Evolutionary conservation across 2,888 invertebrate genomes (phyloP), one percentile per base, ranked within the genome.

Genomic region (Mesopsocus fuscifrons): DNA sequence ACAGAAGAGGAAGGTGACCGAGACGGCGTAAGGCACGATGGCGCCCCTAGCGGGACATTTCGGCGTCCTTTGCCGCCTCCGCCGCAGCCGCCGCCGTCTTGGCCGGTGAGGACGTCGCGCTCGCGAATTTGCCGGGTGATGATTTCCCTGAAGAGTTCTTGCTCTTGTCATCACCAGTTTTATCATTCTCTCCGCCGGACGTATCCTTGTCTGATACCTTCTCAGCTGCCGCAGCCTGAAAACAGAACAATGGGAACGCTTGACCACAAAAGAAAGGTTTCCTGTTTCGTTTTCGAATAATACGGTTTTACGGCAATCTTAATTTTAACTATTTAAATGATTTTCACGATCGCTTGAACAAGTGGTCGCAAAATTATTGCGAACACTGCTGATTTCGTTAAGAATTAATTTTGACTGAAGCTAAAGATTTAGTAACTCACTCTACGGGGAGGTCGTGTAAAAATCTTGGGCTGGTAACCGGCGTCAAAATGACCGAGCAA

Each of bases 121-220:
- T 38, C 16, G 38, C 21, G 18, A 38, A 38, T 38, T 38, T 38
- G 5, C 38, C 38, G 4, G 38, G 38, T 6, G 38, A 38, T 17
- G 38, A 38, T 20, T 38, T 38, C 11, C 38, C 38, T 11, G 38
- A 38, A 5, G 38, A 38, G 21, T 17, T 38, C 18, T 38, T 38
- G 11, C 38, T 38, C 4, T 17, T 21, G 17, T 38, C 21, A 18
- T 38, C 38, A 38, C 17, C 16, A 21, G 38, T n/a, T 18, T 38
- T 38, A 6, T 38, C 34, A 9, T 30, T 30, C 18, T 38, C 38
- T 17, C 20, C 38, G n/a, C 17, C 20, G 20, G 38, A 26, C 26
- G 11, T 11, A 6, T 26, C 26, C 26, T 26, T 26, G 26, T 26
- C 26, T 9, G 26, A 9, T 6, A 9, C 11, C 11, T 26, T 26